Evolutionary conservation across 2,797 vertebrate genomes (phyloP).

Genomic region (Hydrocynus forskahlii): DNA sequence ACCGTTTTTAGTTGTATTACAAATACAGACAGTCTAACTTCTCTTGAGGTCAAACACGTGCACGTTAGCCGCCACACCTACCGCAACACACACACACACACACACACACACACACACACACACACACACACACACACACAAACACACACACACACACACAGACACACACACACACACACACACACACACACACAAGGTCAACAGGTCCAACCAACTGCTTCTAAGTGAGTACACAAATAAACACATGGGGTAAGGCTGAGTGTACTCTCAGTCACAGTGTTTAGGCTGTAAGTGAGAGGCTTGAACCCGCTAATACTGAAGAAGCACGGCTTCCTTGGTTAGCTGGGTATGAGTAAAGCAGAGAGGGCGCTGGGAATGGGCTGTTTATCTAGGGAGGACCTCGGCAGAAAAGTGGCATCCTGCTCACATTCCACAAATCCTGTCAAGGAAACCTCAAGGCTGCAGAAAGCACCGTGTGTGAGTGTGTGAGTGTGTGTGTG

Average conservation of each 20-base stretch:
- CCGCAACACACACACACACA: not conserved
- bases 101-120: too few relatives aligned
- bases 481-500: conserved; percentile 19
- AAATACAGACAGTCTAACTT: not conserved
- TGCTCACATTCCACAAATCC: conserved; percentile 45
- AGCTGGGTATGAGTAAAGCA: not conserved
- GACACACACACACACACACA: too few relatives aligned
- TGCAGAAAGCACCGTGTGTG: conserved; percentile 23
- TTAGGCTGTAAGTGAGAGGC: conserved; percentile 5
- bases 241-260: conserved; percentile 36
- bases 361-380: conserved; percentile 27
- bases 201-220: not conserved
- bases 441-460: conserved; percentile 22
- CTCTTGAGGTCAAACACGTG: not conserved
- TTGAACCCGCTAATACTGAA: conserved; percentile 7
- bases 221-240: conserved; percentile 10
- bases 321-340: conserved; percentile 49
- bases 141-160: too few relatives aligned
- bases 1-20: not conserved
- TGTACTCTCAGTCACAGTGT: not conserved
- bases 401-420: conserved; percentile 33
- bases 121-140: too few relatives aligned
- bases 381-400: conserved; percentile 55
- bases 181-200: conserved; percentile 1
- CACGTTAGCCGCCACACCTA: not conserved